phyloP scores from a whole-genome alignment of 2,113 vertebrate genomes.

The Lepidiolamprologus cunningtoni region DNA sequence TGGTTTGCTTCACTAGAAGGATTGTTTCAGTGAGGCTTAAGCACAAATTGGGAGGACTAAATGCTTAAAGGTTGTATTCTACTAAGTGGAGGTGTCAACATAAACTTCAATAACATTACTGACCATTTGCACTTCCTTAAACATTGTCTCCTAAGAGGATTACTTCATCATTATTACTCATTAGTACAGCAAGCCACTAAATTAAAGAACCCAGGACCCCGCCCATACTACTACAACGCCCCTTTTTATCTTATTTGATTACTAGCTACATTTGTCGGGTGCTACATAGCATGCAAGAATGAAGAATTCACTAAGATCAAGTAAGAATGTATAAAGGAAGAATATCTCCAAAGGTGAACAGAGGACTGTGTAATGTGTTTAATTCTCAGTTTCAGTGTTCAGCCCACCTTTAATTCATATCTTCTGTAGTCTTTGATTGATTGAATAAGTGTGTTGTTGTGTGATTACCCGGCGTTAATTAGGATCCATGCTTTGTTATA shows the following conservation, averaged over 20 bases:
- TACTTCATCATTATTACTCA: background rate
- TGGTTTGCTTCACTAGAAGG: background rate
- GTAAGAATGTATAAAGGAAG: background rate
- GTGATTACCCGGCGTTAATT: constrained; percentile 54
- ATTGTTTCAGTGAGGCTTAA: background rate
- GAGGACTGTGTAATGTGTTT: background rate
- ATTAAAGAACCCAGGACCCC: background rate
- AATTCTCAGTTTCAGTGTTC: background rate
- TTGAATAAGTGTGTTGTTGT: constrained; percentile 24
- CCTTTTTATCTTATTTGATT: background rate
- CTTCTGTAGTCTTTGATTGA: constrained; percentile 27
- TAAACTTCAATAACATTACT: background rate
- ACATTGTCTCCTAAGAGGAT: background rate
- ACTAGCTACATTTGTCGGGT: background rate
- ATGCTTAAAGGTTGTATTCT: background rate
- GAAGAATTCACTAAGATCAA: background rate
- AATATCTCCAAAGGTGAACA: background rate
- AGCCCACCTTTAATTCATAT: background rate
- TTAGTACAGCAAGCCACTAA: background rate
- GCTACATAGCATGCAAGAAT: background rate
- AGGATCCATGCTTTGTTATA: constrained; percentile 46
- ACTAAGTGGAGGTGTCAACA: background rate
- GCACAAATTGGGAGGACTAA: background rate
- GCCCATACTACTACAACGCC: background rate
- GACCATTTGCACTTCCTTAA: background rate